Evolutionary conservation across 92 coral and sea anemone species (phyloP).

Genomic region (Parazoanthus darwini): DNA sequence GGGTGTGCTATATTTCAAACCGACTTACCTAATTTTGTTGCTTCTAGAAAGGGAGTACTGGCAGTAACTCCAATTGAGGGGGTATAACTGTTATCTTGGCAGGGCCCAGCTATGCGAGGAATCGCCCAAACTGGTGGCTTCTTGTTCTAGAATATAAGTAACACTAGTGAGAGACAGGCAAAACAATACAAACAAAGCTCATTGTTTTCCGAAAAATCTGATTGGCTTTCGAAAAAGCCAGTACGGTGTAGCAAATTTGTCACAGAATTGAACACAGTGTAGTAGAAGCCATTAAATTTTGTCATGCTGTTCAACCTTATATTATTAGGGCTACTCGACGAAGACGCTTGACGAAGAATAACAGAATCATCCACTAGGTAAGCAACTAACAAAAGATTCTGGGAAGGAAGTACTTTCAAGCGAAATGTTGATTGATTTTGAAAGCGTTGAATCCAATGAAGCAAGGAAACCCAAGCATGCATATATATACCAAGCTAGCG

Average conservation of each 20-base stretch:
- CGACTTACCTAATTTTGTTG: constrained; percentile 16
- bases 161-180: constrained; percentile 41
- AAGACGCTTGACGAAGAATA: not conserved
- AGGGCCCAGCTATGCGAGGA: constrained; percentile 38
- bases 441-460: constrained; percentile 27
- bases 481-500: constrained; percentile 35
- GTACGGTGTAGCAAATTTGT: constrained; percentile 8
- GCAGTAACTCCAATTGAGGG: not conserved
- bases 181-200: constrained; percentile 36
- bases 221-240: constrained; percentile 14
- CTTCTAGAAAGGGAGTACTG: not conserved
- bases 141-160: constrained; percentile 35
- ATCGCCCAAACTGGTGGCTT: constrained; percentile 39
- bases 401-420: not conserved
- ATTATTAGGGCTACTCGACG: not conserved
- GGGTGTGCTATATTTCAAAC: not conserved
- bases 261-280: constrained; percentile 4
- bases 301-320: not conserved
- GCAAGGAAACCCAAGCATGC: constrained; percentile 48
- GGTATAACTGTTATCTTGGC: constrained; percentile 2
- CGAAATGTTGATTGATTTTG: constrained; percentile 2
- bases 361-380: not conserved
- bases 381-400: not conserved
- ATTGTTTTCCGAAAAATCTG: constrained; percentile 16
- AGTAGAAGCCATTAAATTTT: not conserved